A percentile compares a stretch with the other conserved stretches of the same genome.
These are phyloP conservation scores for Drosophila grimshawi DNA, from an alignment of 1,140 invertebrate species.

Conservation along the genomic window DNA sequence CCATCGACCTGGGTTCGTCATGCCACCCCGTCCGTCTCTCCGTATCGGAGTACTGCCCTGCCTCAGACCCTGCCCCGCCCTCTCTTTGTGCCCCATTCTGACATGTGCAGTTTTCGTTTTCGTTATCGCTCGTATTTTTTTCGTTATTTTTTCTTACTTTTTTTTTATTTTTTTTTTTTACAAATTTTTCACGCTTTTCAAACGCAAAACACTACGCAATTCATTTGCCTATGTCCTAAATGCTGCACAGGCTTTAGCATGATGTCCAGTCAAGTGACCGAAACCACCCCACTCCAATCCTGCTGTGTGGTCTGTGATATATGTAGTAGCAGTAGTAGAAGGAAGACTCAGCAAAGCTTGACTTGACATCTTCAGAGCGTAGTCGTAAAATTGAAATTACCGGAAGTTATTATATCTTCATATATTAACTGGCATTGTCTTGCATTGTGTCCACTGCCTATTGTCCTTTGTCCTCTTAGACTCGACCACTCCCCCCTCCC, in stretches of 20 bases:
- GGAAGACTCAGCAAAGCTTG: conserved; percentile 55
- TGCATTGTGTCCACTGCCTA: conserved; percentile 41
- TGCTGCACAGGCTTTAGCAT: conserved; percentile 39
- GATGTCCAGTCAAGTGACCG: conserved; percentile 60
- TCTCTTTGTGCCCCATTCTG: conserved; percentile 11
- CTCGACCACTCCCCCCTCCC: neutral
- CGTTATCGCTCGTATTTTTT: conserved; percentile 21
- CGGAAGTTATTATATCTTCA: conserved; percentile 83
- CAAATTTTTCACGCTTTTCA: conserved; percentile 82
- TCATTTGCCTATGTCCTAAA: conserved; percentile 70
- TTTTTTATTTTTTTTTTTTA: conserved; percentile 22
- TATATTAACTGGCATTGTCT: conserved; percentile 81
- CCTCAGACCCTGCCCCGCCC: neutral
- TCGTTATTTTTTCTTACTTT: conserved; percentile 25
- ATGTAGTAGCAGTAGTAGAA: conserved; percentile 58
- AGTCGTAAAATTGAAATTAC: conserved; percentile 80
- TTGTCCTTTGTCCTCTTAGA: conserved; percentile 52
- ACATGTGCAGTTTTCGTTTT: conserved; percentile 71
- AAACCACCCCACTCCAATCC: neutral
- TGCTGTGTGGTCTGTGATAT: conserved; percentile 44
- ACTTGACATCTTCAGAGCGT: conserved; percentile 52
- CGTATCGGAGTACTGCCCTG: conserved; percentile 2
- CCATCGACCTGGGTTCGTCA: conserved; percentile 76
- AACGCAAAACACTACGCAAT: conserved; percentile 72
- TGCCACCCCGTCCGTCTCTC: conserved; percentile 29